Base-by-base conservation (phyloP, 2,113 vertebrate species). In the Syngnathus floridae region DNA sequence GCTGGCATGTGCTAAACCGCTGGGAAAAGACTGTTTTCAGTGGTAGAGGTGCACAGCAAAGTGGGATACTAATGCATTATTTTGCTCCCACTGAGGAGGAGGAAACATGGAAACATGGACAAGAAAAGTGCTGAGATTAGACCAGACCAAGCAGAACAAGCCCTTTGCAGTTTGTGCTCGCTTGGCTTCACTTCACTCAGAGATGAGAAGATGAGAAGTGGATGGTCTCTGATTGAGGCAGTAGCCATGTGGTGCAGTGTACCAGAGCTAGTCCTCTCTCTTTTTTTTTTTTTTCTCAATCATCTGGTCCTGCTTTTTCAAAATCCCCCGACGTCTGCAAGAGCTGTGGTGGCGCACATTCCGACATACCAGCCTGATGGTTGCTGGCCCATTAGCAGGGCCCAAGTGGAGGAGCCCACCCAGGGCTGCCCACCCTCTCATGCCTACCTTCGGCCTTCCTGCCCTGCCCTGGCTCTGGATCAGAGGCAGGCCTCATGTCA, bases 321-420 rank as follows among this genome's bases (percentile, higher is more conserved):
- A 78, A 79, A 62, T 74, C 85, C 85, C 84, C 69, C 65, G 78
- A 84, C 69, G 64, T 83, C 74, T 51, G 70, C 66, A 16, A 43
- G 35, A 70, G 67, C 75, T 61, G 66, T 62, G 75, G 78, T 65
- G 74, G 71, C 73, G 62, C 67, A 73, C 87, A 89, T 89, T 86
- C 88, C 88, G 71, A 88, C 89, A 89, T 88, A 86, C 90, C 87
- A 83, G 67, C 13, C 69, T 89, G 88, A 91, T 86, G 83, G 86
- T 71, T 75, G 83, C 68, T 69, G 62, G 85, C 85, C 85, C 84
- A 89, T 80, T 82, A 85, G 84, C 69, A 36, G 66, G 79, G 66
- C 75, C 75, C 79, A 78, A 85, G 71, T 77, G 64, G 81, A 35
- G 41, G 64, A 89, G 88, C 88, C 89, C 90, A 90, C 90, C 90